Conservation (phyloP, 2,113 vertebrate species). For the Pedetes capensis region DNA sequence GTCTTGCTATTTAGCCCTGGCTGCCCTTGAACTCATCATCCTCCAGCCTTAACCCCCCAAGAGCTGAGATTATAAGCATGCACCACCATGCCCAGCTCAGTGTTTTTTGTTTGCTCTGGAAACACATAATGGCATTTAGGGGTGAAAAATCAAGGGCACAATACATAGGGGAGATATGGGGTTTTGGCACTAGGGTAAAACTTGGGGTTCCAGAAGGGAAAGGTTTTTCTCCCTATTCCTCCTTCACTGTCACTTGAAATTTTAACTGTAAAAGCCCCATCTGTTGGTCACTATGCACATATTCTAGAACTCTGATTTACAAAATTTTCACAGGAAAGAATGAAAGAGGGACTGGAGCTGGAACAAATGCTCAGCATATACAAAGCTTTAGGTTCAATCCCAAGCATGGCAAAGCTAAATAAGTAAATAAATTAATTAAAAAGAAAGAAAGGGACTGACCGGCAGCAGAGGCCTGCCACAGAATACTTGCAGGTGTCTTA, state of each 20-base stretch:
- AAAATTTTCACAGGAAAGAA: background rate
- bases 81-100: no score
- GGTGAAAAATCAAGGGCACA: background rate
- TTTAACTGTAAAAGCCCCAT: background rate
- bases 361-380: no score
- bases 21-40: no score
- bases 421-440: background rate
- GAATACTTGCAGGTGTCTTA: background rate
- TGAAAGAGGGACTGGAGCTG: background rate
- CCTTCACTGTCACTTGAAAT: background rate
- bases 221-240: background rate
- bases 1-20: no score
- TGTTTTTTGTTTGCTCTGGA: background rate
- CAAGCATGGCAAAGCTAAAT: background rate
- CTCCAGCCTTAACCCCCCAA: no score
- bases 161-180: background rate
- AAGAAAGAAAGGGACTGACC: background rate
- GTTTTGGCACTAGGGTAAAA: background rate
- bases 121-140: background rate
- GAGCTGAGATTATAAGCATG: no score
- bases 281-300: background rate
- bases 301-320: background rate
- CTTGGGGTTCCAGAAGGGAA: background rate
- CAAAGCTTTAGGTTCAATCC: background rate
- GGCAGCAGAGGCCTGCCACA: background rate